These are phyloP conservation scores for Callaeas wilsoni DNA, from an alignment of 2,113 vertebrate species.

Conservation along the genomic window DNA sequence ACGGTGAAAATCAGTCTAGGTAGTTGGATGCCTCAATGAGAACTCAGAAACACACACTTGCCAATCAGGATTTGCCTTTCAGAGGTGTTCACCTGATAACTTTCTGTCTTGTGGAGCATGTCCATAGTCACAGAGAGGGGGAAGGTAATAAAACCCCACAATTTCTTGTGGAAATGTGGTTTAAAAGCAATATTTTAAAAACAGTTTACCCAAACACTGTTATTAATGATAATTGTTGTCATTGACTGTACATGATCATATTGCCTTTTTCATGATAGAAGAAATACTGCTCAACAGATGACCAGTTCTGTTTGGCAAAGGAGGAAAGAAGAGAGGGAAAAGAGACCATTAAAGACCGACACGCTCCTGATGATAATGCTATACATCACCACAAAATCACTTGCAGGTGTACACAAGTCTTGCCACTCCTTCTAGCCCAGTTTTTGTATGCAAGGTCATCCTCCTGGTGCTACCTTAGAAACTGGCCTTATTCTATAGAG, in stretches of 20 bases:
- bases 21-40: neutral
- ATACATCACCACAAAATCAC: neutral
- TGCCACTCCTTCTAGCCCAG: neutral
- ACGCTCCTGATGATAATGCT: neutral
- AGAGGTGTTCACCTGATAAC: neutral
- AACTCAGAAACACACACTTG: neutral
- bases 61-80: neutral
- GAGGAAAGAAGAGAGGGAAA: neutral
- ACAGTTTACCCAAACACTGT: neutral
- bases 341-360: neutral
- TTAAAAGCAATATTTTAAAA: neutral
- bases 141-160: neutral
- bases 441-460: conserved; percentile 63
- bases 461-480: conserved; percentile 70
- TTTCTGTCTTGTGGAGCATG: neutral
- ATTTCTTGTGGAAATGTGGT: neutral
- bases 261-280: neutral
- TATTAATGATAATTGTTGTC: neutral
- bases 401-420: neutral
- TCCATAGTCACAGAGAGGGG: neutral
- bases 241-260: neutral
- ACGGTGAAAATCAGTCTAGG: neutral
- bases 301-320: neutral
- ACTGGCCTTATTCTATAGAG: conserved; percentile 67
- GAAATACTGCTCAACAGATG: neutral